Percentiles rank a stretch among this genome's conserved stretches.
Conservation (phyloP, 1,140 invertebrate genomes). For the Diorhabda carinulata region DNA sequence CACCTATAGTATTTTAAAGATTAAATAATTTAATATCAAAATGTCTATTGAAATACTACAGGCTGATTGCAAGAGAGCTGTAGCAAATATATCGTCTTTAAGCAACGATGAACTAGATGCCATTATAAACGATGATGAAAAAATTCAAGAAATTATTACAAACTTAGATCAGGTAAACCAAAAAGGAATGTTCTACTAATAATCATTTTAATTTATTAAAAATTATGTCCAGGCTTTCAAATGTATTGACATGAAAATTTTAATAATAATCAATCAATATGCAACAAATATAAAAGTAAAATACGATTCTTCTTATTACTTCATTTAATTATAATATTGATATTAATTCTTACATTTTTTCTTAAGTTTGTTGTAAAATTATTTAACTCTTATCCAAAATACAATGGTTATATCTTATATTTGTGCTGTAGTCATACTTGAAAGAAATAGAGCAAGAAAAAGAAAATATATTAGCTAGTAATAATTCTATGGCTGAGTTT, state of each 20-base stretch:
- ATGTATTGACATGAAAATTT: no score
- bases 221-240: no score
- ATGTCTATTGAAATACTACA: slow-evolving; percentile 37
- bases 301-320: no score
- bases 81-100: slow-evolving; percentile 38
- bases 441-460: slow-evolving; percentile 77
- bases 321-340: no score
- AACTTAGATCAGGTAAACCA: slow-evolving; percentile 69
- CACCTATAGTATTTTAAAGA: not conserved
- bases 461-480: slow-evolving; percentile 78
- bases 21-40: slow-evolving; percentile 12
- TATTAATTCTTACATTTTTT: no score
- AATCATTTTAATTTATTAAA: no score
- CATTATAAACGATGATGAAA: slow-evolving; percentile 77
- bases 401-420: not conserved
- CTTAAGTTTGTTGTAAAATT: no score
- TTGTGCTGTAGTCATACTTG: slow-evolving; percentile 55
- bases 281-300: no score
- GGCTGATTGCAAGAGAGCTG: slow-evolving; percentile 35
- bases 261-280: no score
- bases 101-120: slow-evolving; percentile 75
- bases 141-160: slow-evolving; percentile 75
- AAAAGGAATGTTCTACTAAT: no score
- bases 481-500: slow-evolving; percentile 80
- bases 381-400: no score